Evolutionary conservation across 2,888 invertebrate species (phyloP).

Genomic region (Tanypteryx hageni): DNA sequence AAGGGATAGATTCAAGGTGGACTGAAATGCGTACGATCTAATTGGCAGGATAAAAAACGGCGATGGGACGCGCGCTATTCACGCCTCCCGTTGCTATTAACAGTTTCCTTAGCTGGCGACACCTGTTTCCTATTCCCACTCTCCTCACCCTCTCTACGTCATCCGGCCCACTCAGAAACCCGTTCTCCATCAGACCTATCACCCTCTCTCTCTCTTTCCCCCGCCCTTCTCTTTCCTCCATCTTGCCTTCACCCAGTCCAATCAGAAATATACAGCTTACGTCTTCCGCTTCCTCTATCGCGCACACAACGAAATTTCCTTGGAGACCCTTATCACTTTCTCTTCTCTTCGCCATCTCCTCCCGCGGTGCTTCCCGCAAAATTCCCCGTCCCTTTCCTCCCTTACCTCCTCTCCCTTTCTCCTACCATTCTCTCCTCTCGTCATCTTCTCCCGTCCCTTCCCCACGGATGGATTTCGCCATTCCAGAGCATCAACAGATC

Average conservation of each 20-base stretch:
- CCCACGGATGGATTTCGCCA: constrained; percentile 7
- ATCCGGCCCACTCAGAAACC: neutral
- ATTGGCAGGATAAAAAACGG: neutral
- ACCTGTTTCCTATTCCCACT: neutral
- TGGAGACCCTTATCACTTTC: neutral
- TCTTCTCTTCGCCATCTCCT: neutral
- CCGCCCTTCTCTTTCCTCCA: neutral
- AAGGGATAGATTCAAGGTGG: no score
- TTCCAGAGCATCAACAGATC: neutral
- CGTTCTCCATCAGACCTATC: constrained; percentile 18
- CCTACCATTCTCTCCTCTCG: neutral
- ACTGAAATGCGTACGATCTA: neutral
- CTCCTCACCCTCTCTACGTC: no score
- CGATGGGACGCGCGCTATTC: neutral
- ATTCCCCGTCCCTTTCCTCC: neutral
- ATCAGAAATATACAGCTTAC: constrained; percentile 39
- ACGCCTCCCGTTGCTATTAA: constrained; percentile 4
- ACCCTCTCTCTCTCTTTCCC: neutral
- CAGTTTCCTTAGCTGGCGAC: constrained; percentile 6
- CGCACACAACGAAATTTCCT: neutral
- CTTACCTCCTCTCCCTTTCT: neutral
- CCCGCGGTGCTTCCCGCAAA: no score
- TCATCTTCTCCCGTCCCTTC: no score
- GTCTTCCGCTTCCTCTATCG: neutral
- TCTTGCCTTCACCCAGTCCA: neutral